Evolutionary conservation across 1,140 invertebrate species (phyloP).

Genomic region (Drosophila ohnishii): DNA sequence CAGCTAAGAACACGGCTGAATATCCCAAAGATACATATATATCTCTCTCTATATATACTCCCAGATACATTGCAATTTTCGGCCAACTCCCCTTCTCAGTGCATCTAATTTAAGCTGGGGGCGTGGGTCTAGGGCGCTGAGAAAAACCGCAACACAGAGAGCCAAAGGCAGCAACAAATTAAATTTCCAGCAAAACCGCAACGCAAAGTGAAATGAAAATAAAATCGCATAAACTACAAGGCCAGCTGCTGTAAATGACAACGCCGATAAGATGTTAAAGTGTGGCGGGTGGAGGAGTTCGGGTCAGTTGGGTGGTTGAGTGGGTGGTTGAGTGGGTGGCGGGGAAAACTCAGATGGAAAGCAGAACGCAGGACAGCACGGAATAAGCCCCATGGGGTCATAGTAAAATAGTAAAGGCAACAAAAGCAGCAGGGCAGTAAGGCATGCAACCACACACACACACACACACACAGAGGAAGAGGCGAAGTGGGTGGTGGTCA

Average conservation of each 20-base stretch:
- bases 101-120: conserved; percentile 21
- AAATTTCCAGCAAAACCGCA: conserved; percentile 67
- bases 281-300: not conserved
- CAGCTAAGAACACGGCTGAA: conserved; percentile 10
- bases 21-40: conserved; percentile 8
- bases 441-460: conserved; percentile 51
- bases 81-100: not conserved
- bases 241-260: conserved; percentile 65
- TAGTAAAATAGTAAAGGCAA: conserved; percentile 28
- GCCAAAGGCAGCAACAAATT: conserved; percentile 54
- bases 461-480: conserved; percentile 16
- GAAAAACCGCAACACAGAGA: conserved; percentile 33
- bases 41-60: not conserved
- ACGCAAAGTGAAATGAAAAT: conserved; percentile 67
- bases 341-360: conserved; percentile 1
- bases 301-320: conserved; percentile 11
- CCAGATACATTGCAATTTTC: conserved; percentile 4
- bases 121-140: conserved; percentile 3
- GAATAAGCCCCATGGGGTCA: conserved; percentile 54
- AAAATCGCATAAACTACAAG: conserved; percentile 65
- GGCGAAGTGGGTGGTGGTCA: not conserved
- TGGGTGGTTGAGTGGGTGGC: not conserved
- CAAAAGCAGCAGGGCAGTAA: conserved; percentile 40
- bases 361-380: conserved; percentile 4
- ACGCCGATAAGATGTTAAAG: conserved; percentile 53